Evolutionary conservation across 2,113 vertebrate genomes (phyloP).

Genomic region (Larimichthys polyactis): DNA sequence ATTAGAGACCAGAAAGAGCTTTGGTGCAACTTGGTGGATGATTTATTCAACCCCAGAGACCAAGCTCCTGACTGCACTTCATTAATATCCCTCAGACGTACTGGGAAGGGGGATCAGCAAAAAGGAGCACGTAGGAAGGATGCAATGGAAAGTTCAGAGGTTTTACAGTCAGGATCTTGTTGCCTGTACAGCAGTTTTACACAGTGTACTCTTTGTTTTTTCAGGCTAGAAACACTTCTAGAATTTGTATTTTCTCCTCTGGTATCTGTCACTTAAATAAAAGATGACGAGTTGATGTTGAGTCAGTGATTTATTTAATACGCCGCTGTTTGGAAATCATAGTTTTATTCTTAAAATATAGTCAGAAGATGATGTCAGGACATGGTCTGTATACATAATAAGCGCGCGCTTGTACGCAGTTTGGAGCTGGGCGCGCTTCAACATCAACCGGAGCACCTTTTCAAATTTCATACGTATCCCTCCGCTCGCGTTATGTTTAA

Average conservation of each 20-base stretch:
- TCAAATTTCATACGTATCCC: conserved; percentile 26
- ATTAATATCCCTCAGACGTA: background rate
- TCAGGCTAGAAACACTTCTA: conserved; percentile 65
- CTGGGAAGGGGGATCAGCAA: background rate
- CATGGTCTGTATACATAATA: conserved; percentile 1
- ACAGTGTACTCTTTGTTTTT: conserved; percentile 59
- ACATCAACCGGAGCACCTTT: conserved; percentile 45
- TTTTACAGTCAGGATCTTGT: conserved; percentile 48
- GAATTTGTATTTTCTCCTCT: conserved; percentile 78
- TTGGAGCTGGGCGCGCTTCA: conserved; percentile 32
- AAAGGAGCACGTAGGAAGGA: background rate
- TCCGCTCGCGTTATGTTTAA: conserved; percentile 55
- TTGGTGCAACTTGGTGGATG: background rate
- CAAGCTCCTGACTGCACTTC: background rate
- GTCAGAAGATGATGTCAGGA: background rate
- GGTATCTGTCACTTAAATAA: conserved; percentile 77
- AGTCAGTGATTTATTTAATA: background rate
- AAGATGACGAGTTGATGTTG: conserved; percentile 45
- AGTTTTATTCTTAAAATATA: background rate
- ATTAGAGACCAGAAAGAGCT: background rate
- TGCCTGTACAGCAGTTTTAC: conserved; percentile 68
- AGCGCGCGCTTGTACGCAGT: conserved; percentile 21
- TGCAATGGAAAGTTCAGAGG: conserved; percentile 52
- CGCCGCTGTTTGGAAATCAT: background rate
- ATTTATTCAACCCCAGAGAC: background rate